Conservation (phyloP, 2,888 invertebrate genomes). For the Acleris sparsana region DNA sequence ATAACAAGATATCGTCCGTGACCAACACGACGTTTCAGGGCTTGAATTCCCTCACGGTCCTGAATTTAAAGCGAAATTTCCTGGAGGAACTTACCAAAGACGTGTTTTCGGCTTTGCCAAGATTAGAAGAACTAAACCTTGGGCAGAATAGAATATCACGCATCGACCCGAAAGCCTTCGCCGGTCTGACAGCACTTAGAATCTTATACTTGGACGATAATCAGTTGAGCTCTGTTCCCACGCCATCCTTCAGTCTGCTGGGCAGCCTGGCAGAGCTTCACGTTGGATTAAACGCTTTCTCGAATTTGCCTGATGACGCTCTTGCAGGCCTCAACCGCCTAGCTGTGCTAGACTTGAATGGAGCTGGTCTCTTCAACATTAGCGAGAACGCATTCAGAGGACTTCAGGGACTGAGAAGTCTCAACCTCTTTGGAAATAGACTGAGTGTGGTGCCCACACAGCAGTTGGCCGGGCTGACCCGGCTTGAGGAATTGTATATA, state of each 20-base stretch:
- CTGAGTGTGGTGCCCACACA: constrained; percentile 89
- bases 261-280: constrained; percentile 92
- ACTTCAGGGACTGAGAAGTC: constrained; percentile 88
- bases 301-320: constrained; percentile 88
- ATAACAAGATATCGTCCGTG: constrained; percentile 92
- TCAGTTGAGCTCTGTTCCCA: constrained; percentile 90
- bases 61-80: constrained; percentile 92
- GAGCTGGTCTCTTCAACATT: constrained; percentile 91
- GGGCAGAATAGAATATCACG: constrained; percentile 93
- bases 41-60: constrained; percentile 89
- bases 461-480: constrained; percentile 87
- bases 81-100: constrained; percentile 90
- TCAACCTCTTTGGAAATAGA: constrained; percentile 92
- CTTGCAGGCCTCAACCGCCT: constrained; percentile 90
- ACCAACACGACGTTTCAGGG: constrained; percentile 92
- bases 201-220: constrained; percentile 94
- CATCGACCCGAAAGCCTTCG: constrained; percentile 90
- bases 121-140: constrained; percentile 92
- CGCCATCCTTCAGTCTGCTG: constrained; percentile 87
- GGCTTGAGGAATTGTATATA: constrained; percentile 91
- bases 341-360: constrained; percentile 90
- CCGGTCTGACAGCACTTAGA: constrained; percentile 89
- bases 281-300: constrained; percentile 92
- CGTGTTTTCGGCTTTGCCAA: constrained; percentile 88
- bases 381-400: constrained; percentile 90